These are phyloP conservation scores for Excalfactoria chinensis DNA, from an alignment of 2,113 vertebrate genomes.

Conservation along the genomic window DNA sequence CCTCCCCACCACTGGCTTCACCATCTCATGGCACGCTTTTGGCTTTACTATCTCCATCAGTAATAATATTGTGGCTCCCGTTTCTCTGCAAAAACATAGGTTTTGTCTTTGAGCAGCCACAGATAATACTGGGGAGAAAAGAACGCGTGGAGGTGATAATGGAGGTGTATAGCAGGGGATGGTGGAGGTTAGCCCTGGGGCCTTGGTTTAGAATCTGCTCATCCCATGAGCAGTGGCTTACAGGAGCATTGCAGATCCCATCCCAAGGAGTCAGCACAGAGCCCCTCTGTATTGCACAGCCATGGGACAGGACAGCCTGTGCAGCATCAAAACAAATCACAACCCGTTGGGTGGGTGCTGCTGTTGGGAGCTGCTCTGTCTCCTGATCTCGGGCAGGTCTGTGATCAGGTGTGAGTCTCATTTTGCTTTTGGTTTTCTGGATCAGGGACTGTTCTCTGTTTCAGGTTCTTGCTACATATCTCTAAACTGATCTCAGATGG, in stretches of 20 bases:
- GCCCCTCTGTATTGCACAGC: fast-evolving
- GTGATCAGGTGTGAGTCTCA: neutral
- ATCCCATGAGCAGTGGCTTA: fast-evolving
- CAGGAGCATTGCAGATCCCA: fast-evolving
- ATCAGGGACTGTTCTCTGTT: neutral
- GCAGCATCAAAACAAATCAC: fast-evolving
- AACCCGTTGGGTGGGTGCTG: fast-evolving
- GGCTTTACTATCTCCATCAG: neutral
- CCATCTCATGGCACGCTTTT: neutral
- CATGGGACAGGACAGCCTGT: fast-evolving
- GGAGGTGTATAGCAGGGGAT: neutral
- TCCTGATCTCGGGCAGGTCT: neutral
- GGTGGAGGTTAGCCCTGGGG: neutral
- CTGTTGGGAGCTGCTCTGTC: fast-evolving
- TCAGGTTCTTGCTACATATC: fast-evolving
- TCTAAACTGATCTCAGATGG: neutral
- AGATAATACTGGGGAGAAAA: neutral
- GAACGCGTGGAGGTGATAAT: neutral
- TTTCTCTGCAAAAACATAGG: neutral
- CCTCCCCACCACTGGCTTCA: neutral
- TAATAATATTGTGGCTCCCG: neutral
- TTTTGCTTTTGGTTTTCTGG: neutral
- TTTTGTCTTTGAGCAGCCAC: neutral
- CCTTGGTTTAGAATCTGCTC: fast-evolving
- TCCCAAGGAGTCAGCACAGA: neutral